Evolutionary conservation across 2,797 vertebrate species (phyloP), one percentile per base, ranked within the genome.

Genomic region (Molossus alvarezi): DNA sequence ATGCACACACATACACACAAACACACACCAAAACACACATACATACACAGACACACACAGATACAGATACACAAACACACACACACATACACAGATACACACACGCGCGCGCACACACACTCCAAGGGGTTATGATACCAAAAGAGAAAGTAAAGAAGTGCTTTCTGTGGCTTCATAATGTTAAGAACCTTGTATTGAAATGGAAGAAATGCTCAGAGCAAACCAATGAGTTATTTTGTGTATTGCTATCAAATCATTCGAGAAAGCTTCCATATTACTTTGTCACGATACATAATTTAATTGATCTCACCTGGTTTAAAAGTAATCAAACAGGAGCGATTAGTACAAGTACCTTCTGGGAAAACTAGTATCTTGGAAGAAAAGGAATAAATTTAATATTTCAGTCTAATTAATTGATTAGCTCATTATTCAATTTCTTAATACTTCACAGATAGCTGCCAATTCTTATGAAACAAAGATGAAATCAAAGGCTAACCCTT

Each of bases 281-380:
- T 94, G 88, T 77, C 76, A 98, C 25, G 93, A 97, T 57, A 11
- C 0, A 77, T 33, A 1, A 3, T 92, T 79, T 97, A 96, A 98
- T 96, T 94, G 91, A 91, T 94, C 98, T 98, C 97, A 99, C 99
- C 99, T 99, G 99, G 99, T 98, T 99, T 99, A 98, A 99, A 99
- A 53, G 99, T 99, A 98, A 99, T 99, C 94, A 99, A 99, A 98
- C 99, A 99, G 29, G 99, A 99, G 37, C 99, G 99, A 98, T 99
- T 99, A 97, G 99, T 99, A 97, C 99, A 99, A 27, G 99, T 99
- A 85, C 99, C 99, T 98, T 99, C 99, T 96, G 99, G 99, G 97
- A 99, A 99, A 98, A 99, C 99, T 91, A 99, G 98, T 97, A 99
- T 97, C 99, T 99, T 97, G 95, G 93, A 96, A 98, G 80, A 98